These are phyloP conservation scores for Neoarius graeffei DNA, from an alignment of 2,113 vertebrate species.

Conservation along the genomic window DNA sequence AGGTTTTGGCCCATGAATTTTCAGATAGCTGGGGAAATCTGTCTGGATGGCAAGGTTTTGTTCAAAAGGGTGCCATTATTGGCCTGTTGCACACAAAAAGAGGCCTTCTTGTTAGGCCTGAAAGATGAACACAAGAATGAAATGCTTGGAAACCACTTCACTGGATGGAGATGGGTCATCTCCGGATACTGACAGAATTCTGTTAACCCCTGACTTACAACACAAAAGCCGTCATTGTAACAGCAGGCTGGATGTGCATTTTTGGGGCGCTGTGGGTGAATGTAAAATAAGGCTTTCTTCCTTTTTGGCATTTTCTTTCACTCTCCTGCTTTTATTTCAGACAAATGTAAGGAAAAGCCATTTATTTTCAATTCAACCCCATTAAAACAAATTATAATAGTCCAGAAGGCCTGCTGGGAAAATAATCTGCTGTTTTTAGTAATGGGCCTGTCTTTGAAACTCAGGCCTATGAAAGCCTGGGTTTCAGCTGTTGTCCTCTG, in stretches of 20 bases:
- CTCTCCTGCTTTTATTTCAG: conserved; percentile 44
- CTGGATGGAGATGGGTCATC: conserved; percentile 45
- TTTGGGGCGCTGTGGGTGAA: conserved; percentile 38
- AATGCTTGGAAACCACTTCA: conserved; percentile 49
- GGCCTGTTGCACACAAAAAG: conserved; percentile 46
- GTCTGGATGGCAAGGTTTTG: conserved; percentile 38
- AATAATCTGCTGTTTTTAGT: conserved; percentile 45
- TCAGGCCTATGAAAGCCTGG: conserved; percentile 9
- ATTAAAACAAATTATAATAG: conserved; percentile 49
- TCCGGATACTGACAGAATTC: conserved; percentile 55
- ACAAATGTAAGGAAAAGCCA: conserved; percentile 41
- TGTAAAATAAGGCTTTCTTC: conserved; percentile 50
- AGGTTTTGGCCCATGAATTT: not conserved
- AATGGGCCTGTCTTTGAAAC: conserved; percentile 41
- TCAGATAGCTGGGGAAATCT: conserved; percentile 41
- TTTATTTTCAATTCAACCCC: conserved; percentile 42
- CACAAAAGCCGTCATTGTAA: conserved; percentile 53
- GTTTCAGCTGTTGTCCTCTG: conserved; percentile 29
- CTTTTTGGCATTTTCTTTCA: conserved; percentile 43
- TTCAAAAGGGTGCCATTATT: conserved; percentile 40
- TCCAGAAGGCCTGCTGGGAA: conserved; percentile 45
- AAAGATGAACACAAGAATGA: conserved; percentile 48
- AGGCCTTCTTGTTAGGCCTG: conserved; percentile 45
- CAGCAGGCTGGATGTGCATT: conserved; percentile 43
- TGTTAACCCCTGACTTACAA: conserved; percentile 55